These are phyloP conservation scores for Brachyistius frenatus DNA, from an alignment of 2,113 vertebrate genomes.

Conservation along the genomic window DNA sequence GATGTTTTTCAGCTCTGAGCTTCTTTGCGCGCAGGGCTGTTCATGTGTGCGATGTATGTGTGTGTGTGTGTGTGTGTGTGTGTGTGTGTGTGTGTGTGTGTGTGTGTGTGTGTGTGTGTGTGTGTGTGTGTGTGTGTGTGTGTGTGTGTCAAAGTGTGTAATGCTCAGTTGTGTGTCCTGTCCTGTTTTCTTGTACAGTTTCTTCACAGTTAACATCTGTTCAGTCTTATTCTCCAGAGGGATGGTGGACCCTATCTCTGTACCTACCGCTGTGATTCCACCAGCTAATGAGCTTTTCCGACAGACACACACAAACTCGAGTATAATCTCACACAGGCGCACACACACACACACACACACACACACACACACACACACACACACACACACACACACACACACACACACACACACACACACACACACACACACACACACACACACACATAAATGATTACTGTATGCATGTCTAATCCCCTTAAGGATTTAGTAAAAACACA, in stretches of 20 bases:
- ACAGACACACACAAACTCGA: constrained; percentile 35
- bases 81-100: constrained; percentile 19
- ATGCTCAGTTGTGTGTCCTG: constrained; percentile 41
- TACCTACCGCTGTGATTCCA: constrained; percentile 64
- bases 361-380: neutral
- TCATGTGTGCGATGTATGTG: constrained; percentile 16
- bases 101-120: constrained; percentile 13
- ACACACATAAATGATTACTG: constrained; percentile 22
- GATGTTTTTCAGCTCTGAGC: constrained; percentile 1
- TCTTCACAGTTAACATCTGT: constrained; percentile 67
- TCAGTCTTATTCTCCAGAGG: constrained; percentile 55
- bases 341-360: neutral
- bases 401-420: constrained; percentile 12
- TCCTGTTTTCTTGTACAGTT: constrained; percentile 37
- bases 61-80: constrained; percentile 35
- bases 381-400: constrained; percentile 5
- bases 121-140: neutral
- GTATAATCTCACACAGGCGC: neutral
- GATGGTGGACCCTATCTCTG: constrained; percentile 51
- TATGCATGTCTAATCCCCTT: constrained; percentile 31
- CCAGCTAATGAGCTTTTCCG: constrained; percentile 72
- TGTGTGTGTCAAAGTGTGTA: constrained; percentile 28
- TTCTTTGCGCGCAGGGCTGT: neutral
- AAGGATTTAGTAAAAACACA: constrained; percentile 37
- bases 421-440: neutral